Evolutionary conservation across 2,888 invertebrate species (phyloP).

Genomic region (Cerceris rybyensis): DNA sequence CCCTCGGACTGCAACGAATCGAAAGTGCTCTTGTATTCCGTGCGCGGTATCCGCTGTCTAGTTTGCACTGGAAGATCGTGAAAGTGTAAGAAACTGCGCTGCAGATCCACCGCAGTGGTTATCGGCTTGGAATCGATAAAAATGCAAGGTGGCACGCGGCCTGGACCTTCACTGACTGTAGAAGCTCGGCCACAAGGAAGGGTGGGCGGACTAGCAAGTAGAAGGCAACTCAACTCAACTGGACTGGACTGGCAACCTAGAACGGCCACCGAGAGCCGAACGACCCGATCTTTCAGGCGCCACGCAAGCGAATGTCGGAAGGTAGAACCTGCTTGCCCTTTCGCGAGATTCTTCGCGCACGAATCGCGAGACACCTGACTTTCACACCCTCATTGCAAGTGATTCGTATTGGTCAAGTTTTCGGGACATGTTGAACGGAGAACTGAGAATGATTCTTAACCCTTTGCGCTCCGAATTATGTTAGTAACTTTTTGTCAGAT

Average conservation of each 20-base stretch:
- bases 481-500: no score
- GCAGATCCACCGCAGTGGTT: constrained; percentile 62
- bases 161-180: constrained; percentile 66
- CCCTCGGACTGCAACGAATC: constrained; percentile 10
- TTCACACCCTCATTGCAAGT: not conserved
- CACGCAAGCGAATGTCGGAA: constrained; percentile 49
- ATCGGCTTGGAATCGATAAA: constrained; percentile 72
- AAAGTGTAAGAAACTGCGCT: constrained; percentile 71
- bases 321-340: constrained; percentile 18
- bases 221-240: constrained; percentile 65
- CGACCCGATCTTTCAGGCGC: constrained; percentile 50
- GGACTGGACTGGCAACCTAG: constrained; percentile 55
- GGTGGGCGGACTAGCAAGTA: constrained; percentile 75
- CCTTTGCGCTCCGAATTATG: no score
- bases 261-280: constrained; percentile 19
- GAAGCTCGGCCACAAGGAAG: constrained; percentile 54
- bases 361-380: constrained; percentile 20
- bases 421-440: no score
- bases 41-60: constrained; percentile 35
- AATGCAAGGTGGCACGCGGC: constrained; percentile 77
- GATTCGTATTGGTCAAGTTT: no score
- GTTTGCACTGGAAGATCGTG: constrained; percentile 66
- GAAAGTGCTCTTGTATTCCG: constrained; percentile 57
- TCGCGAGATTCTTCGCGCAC: constrained; percentile 27
- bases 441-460: no score